Evolutionary conservation across 2,888 invertebrate species (phyloP).

Genomic region (Phytoseiulus persimilis): DNA sequence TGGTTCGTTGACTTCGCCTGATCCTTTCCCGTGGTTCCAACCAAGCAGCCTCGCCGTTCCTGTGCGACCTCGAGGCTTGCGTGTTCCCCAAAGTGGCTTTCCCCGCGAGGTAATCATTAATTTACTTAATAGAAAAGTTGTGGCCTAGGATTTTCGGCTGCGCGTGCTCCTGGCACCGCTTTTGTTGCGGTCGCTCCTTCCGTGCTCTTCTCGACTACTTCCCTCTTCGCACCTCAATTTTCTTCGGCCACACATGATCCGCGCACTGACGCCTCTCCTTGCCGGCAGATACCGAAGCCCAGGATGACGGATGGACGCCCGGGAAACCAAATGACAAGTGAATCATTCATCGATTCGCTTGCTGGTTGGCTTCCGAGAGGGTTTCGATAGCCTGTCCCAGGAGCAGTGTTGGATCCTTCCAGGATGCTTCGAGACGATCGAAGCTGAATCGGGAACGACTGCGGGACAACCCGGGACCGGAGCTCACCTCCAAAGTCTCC

Average conservation of each 20-base stretch:
- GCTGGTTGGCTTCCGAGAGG: background rate
- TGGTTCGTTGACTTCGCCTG: background rate
- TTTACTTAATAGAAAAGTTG: conserved; percentile 27
- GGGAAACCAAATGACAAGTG: background rate
- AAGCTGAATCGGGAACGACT: no score
- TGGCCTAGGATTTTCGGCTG: background rate
- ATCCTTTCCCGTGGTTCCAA: background rate
- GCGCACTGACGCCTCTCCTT: background rate
- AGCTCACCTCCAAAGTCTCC: no score
- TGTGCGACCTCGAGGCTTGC: background rate
- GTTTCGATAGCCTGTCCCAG: background rate
- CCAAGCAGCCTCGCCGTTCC: background rate
- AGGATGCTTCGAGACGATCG: background rate
- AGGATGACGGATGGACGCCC: background rate
- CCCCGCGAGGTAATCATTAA: conserved; percentile 23
- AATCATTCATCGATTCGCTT: background rate
- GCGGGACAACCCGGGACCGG: no score
- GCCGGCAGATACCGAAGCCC: background rate
- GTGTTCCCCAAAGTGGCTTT: background rate
- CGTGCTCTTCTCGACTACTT: background rate
- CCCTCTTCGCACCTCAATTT: background rate
- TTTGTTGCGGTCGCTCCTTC: background rate
- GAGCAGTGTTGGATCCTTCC: background rate
- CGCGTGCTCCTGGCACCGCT: background rate
- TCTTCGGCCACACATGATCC: background rate